phyloP scores from a whole-genome alignment of 2,888 invertebrate species.

The Acronicta aceris region DNA sequence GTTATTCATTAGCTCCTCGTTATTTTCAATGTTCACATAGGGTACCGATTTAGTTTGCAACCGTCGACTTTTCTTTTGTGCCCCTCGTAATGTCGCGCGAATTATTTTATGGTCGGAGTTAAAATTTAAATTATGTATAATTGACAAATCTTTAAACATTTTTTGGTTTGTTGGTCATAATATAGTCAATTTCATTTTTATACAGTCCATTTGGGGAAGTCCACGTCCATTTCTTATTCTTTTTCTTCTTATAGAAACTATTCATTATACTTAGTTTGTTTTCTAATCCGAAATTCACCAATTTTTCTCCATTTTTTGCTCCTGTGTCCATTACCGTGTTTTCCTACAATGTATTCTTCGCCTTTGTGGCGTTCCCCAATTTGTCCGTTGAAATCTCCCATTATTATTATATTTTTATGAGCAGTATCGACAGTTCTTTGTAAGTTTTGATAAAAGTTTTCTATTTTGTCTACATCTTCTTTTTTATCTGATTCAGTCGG shows the following conservation, averaged over 20 bases:
- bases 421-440: not conserved
- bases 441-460: slow-evolving; percentile 1
- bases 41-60: no score
- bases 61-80: no score
- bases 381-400: not conserved
- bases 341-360: not conserved
- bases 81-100: not conserved
- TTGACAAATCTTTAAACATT: not conserved
- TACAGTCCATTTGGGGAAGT: slow-evolving; percentile 22
- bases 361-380: not conserved
- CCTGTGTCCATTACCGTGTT: slow-evolving; percentile 5
- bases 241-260: slow-evolving; percentile 7
- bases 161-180: slow-evolving; percentile 17
- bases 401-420: not conserved
- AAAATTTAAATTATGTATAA: slow-evolving; percentile 13
- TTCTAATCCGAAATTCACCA: slow-evolving; percentile 16
- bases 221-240: slow-evolving; percentile 30
- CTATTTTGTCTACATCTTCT: not conserved
- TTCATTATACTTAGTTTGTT: slow-evolving; percentile 22
- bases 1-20: no score
- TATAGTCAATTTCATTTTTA: slow-evolving; percentile 37
- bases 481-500: slow-evolving; percentile 4
- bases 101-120: slow-evolving; percentile 11
- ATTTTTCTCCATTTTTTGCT: slow-evolving; percentile 13
- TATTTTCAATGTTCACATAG: no score